A percentile compares a stretch with the other conserved stretches of the same genome.
These are phyloP conservation scores for Ostrea edulis DNA, from an alignment of 1,140 invertebrate genomes.

Conservation along the genomic window DNA sequence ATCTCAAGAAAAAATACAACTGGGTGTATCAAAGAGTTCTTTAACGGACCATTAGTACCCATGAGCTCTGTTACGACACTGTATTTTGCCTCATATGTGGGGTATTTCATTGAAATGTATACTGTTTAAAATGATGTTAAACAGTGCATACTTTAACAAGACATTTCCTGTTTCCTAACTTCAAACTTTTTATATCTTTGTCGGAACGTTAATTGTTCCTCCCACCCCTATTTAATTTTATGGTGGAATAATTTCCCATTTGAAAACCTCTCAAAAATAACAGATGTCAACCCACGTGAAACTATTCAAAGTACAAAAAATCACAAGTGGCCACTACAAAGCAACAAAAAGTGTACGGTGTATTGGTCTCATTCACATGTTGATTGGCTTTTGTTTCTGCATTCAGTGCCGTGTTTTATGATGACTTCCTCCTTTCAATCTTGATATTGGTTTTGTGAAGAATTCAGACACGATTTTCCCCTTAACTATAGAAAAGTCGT, in stretches of 20 bases:
- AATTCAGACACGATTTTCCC: not conserved
- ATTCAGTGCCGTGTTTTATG: not conserved
- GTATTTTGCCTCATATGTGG: not conserved
- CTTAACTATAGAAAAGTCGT: not conserved
- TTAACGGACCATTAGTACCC: not conserved
- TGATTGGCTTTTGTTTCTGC: not conserved
- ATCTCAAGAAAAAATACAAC: too few relatives aligned
- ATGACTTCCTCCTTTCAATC: not conserved
- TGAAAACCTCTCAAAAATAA: not conserved
- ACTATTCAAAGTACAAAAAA: not conserved
- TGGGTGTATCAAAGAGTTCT: too few relatives aligned
- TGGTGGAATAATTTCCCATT: not conserved
- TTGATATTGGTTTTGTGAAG: not conserved
- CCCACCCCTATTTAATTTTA: not conserved
- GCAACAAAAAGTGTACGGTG: not conserved
- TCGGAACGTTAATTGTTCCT: not conserved
- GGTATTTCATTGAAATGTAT: not conserved
- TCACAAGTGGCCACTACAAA: not conserved
- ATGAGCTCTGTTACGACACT: not conserved
- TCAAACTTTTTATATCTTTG: not conserved
- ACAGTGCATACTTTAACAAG: not conserved
- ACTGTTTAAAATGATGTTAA: not conserved
- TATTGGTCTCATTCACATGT: too few relatives aligned
- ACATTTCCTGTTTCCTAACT: constrained; percentile 4
- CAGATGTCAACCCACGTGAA: not conserved